These are phyloP conservation scores for Syrphus vitripennis DNA, from an alignment of 2,888 invertebrate species.

Conservation along the genomic window DNA sequence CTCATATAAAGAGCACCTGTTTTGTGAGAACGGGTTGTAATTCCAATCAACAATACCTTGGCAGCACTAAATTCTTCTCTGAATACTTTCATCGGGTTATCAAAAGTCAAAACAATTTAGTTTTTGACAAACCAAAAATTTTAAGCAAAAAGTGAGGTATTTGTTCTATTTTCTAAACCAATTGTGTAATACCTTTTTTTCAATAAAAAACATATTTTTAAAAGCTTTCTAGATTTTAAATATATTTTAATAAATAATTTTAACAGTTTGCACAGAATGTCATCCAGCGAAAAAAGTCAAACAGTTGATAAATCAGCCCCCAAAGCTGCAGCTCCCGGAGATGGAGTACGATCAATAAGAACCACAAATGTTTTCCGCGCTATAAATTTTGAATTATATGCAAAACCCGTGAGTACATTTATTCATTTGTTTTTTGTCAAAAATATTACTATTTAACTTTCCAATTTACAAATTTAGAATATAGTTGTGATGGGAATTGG, in stretches of 20 bases:
- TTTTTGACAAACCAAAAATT: not conserved
- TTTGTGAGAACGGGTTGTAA: not conserved
- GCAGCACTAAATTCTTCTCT: not conserved
- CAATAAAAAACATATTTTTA: not conserved
- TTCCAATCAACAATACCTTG: not conserved
- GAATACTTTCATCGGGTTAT: not conserved
- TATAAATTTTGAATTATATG: constrained; percentile 94
- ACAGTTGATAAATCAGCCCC: not conserved
- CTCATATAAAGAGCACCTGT: too few relatives aligned
- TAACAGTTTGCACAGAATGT: not conserved
- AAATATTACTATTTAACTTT: not conserved
- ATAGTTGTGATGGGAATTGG: constrained; percentile 92
- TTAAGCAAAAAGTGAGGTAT: not conserved
- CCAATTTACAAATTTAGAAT: constrained; percentile 84
- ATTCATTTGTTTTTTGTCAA: not conserved
- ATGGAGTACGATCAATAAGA: constrained; percentile 88
- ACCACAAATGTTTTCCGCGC: constrained; percentile 90
- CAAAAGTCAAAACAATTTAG: not conserved
- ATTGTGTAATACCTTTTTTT: constrained; percentile 14
- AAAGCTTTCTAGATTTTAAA: not conserved
- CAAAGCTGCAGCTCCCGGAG: constrained; percentile 83
- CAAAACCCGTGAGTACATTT: constrained; percentile 89
- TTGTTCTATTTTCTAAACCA: not conserved
- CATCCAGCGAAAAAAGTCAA: constrained; percentile 15
- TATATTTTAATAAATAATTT: not conserved